Evolutionary conservation across 30 jellyfish, hydroid and myxozoan species (phyloP).

Genomic region (Chrysaora quinquecirrha): DNA sequence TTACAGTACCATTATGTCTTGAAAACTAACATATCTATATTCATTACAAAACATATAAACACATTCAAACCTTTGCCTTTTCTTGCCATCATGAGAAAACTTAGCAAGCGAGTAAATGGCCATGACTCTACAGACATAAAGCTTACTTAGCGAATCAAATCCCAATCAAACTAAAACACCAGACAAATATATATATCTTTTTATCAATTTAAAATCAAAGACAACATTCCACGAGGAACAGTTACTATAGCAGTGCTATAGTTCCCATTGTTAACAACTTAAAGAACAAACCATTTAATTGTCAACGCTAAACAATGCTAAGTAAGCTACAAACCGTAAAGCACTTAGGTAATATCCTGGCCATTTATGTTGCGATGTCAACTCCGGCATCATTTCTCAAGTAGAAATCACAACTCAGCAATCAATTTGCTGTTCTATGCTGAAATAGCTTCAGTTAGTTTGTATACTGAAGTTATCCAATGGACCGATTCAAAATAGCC

Average conservation of each 20-base stretch:
- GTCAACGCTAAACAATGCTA: not conserved
- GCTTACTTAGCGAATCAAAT: no score
- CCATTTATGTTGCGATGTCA: constrained; percentile 83
- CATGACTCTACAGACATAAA: not conserved
- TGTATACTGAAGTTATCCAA: not conserved
- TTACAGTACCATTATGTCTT: no score
- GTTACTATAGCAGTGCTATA: constrained; percentile 84
- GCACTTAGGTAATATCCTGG: constrained; percentile 79
- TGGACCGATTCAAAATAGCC: constrained; percentile 44
- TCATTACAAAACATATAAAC: no score
- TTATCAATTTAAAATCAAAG: not conserved
- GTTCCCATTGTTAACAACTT: constrained; percentile 61
- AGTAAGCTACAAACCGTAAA: constrained; percentile 52
- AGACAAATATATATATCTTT: no score
- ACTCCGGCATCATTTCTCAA: constrained; percentile 95
- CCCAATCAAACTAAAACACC: no score
- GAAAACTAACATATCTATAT: no score
- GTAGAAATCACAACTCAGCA: no score
- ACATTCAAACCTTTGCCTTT: not conserved
- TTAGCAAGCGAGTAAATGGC: not conserved
- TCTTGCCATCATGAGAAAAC: not conserved
- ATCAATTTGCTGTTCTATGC: no score
- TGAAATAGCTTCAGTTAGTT: no score
- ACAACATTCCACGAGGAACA: constrained; percentile 11
- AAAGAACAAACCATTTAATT: not conserved